Percentiles rank a stretch among this genome's conserved stretches.
Conservation (phyloP, 64 coral and sea anemone genomes). For the Montipora sp. region DNA sequence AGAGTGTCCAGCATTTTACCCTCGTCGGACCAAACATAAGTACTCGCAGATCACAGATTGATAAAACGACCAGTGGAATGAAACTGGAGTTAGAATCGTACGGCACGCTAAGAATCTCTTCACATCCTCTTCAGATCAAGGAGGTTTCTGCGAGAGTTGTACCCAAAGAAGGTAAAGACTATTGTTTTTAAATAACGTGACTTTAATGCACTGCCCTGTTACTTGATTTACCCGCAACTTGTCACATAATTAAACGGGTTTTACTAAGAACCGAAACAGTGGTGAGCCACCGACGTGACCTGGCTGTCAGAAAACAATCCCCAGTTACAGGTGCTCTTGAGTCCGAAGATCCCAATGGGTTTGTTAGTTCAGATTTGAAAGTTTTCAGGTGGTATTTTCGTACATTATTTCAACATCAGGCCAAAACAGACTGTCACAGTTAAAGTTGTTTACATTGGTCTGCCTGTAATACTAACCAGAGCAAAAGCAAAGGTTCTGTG, state of each 20-base stretch:
- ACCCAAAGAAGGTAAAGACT: conserved; percentile 25
- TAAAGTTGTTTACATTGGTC: background rate
- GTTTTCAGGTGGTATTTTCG: background rate
- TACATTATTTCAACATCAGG: no score
- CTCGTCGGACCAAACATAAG: conserved; percentile 60
- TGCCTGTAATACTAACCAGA: background rate
- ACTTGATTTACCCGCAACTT: no score
- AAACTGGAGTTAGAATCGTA: conserved; percentile 29
- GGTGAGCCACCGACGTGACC: no score
- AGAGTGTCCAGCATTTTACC: conserved; percentile 46
- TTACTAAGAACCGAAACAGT: no score
- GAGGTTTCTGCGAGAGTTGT: conserved; percentile 27
- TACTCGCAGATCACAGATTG: conserved; percentile 37
- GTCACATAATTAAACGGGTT: no score
- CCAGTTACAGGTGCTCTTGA: background rate
- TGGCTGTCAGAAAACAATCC: background rate
- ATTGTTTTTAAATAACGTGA: background rate
- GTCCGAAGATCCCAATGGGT: background rate
- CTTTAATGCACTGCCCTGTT: background rate
- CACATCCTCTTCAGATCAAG: conserved; percentile 56
- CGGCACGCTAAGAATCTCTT: conserved; percentile 46
- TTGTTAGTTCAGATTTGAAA: background rate
- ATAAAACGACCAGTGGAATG: conserved; percentile 60
- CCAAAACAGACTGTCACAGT: background rate
- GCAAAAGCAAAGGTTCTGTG: background rate